Evolutionary conservation across 2,888 invertebrate genomes (phyloP), one percentile per base, ranked within the genome.

Genomic region (Hypena proboscidalis): DNA sequence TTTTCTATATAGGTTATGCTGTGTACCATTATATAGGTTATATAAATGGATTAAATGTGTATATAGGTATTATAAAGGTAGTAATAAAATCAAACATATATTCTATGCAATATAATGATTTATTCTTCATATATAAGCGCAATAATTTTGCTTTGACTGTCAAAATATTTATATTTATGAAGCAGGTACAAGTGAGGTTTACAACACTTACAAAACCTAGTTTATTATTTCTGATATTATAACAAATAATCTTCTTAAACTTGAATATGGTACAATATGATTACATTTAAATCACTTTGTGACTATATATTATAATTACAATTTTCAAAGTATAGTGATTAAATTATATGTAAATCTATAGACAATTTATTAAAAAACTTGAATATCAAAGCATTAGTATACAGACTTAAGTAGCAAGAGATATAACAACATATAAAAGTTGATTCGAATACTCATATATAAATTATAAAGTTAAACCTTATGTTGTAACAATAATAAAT

Each of bases 131-230:
- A 84, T 75, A 80, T 86, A 90, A 90, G 90, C 90, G 85, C 89
- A 88, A 83, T 90, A 85, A 90, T 85, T 90, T 90, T 90, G 90
- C 90, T 90, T 90, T 90, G 90, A 86, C 80, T 84, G 85, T 81
- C 81, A 85, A 86, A 86, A 86, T 87, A 89, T 87, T 81, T 75
- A 81, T 85, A 79, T 74, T 79, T 77, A 82, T 73, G 77, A 87
- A 90, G 89, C 90, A 90, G 90, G 90, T 90, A 90, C 90, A 84
- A 85, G 86, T 90, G 84, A 89, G 87, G 84, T 82, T 82, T 78
- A 85, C 77, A 82, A 89, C 85, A 86, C 80, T 83, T 83, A 87
- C 67, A 74, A 74, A 78, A 80, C 75, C 67, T 82, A 81, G 77
- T 73, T 56, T 48, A 47, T 60, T 62, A 57, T 56, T 61, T 65